Evolutionary conservation across 2,888 invertebrate genomes (phyloP).

Genomic region (Crematogaster levior): DNA sequence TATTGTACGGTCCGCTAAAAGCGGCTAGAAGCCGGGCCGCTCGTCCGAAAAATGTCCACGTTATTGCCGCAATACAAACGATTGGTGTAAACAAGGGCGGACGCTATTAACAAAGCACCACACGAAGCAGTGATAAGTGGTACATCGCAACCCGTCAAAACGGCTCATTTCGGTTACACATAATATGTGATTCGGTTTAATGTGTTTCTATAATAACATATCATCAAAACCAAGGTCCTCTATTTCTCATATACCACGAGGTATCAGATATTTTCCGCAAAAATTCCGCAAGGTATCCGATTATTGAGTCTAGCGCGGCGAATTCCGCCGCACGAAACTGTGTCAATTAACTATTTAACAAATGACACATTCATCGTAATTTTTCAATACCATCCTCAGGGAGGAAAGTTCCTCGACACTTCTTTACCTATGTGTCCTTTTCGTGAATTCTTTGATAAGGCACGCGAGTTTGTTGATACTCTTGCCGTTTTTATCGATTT

Average conservation of each 20-base stretch:
- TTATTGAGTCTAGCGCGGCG: not conserved
- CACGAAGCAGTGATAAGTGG: not conserved
- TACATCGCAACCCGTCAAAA: constrained; percentile 1
- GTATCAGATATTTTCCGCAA: not conserved
- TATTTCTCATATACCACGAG: not conserved
- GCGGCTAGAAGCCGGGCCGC: constrained; percentile 36
- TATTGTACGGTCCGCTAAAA: constrained; percentile 67
- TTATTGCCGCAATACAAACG: constrained; percentile 57
- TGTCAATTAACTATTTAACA: not conserved
- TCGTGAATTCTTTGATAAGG: not conserved
- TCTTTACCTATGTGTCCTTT: not conserved
- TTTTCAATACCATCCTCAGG: not conserved
- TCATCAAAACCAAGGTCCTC: not conserved
- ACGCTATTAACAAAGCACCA: constrained; percentile 32
- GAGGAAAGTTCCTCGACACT: not conserved
- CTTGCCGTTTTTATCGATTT: not conserved
- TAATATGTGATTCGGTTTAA: not conserved
- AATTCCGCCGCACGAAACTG: not conserved
- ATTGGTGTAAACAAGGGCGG: constrained; percentile 58
- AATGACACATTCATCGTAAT: not conserved
- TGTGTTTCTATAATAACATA: not conserved
- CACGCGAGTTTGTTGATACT: not conserved
- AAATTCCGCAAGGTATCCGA: not conserved
- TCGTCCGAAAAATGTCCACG: constrained; percentile 66
- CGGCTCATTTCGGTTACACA: constrained; percentile 8